These are phyloP conservation scores for Sebastes iracundus DNA, from an alignment of 2,797 vertebrate species.

Conservation along the genomic window DNA sequence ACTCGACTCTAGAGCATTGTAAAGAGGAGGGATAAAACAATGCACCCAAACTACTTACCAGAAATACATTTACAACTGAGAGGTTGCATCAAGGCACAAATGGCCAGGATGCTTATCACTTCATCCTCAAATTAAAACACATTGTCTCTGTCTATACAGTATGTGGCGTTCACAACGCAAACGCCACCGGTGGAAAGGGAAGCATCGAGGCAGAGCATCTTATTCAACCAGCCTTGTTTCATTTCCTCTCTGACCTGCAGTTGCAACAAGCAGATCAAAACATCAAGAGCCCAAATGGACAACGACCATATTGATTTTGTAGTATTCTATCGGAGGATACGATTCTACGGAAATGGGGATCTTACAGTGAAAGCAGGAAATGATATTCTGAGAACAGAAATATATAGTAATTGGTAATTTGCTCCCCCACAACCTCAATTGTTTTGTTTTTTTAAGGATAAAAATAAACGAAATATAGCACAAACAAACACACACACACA, in stretches of 20 bases:
- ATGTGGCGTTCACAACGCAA: background rate
- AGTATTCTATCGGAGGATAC: constrained; percentile 24
- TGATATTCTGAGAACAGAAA: background rate
- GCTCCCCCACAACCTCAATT: background rate
- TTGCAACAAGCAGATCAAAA: constrained; percentile 29
- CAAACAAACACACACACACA: background rate
- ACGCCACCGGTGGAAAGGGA: constrained; percentile 3
- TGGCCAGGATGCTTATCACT: background rate
- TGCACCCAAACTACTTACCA: background rate
- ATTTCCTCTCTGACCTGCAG: background rate
- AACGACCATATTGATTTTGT: constrained; percentile 38
- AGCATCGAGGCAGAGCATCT: constrained; percentile 23
- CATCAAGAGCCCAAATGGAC: constrained; percentile 27
- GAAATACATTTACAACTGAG: background rate
- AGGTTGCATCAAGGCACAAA: background rate
- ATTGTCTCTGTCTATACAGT: background rate
- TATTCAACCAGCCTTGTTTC: constrained; percentile 23
- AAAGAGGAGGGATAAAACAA: background rate
- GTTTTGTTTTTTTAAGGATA: background rate
- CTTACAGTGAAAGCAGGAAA: background rate
- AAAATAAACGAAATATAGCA: background rate
- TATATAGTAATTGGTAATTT: background rate
- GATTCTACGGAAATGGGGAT: constrained; percentile 22
- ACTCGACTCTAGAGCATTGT: background rate
- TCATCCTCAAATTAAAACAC: constrained; percentile 8